Conservation (phyloP, 23 tunicate species). For the Phallusia fumigata region DNA sequence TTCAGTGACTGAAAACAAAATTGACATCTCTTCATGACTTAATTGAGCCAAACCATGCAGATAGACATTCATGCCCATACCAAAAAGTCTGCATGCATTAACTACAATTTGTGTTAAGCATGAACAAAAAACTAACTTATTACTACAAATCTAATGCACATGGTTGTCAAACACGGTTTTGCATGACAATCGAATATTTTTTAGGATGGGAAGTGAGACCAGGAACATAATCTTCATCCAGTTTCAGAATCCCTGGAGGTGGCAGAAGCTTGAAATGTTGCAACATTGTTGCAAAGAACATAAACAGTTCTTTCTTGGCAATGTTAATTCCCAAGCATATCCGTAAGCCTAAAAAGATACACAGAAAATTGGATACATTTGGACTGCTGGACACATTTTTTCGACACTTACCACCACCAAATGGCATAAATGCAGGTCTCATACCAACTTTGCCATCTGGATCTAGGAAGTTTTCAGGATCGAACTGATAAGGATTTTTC, state of each 20-base stretch:
- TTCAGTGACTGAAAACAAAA: no score
- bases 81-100: no score
- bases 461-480: constrained; percentile 37
- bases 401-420: constrained; percentile 28
- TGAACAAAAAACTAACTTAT: no score
- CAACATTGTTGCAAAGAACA: constrained; percentile 17
- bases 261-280: constrained; percentile 7
- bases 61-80: no score
- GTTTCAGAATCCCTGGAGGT: not conserved
- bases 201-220: constrained; percentile 13
- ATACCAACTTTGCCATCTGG: constrained; percentile 16
- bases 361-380: no score
- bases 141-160: no score
- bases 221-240: not conserved
- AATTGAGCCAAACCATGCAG: no score
- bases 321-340: constrained; percentile 22
- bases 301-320: constrained; percentile 24
- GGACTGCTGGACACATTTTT: no score
- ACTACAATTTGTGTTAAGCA: no score
- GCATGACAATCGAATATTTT: not conserved
- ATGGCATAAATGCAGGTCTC: constrained; percentile 24
- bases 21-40: no score
- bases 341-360: constrained; percentile 16
- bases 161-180: not conserved
- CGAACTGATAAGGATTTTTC: constrained; percentile 28